Conservation (phyloP, 2,797 vertebrate species). For the Xiphorhynchus erythropygius region DNA sequence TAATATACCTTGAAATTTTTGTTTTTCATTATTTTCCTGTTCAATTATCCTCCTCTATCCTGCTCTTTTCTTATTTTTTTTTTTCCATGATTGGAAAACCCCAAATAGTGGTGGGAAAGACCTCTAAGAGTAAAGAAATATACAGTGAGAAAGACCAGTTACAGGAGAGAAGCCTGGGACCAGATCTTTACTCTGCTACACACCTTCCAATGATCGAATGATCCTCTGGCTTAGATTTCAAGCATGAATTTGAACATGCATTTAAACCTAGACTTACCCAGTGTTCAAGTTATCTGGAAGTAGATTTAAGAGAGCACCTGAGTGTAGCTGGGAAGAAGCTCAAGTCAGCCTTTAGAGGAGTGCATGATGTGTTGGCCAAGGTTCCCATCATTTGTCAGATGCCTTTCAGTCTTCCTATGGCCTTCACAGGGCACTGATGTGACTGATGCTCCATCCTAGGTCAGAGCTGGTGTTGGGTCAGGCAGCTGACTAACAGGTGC, state of each 20-base stretch:
- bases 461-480: neutral
- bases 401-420: neutral
- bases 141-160: neutral
- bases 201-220: neutral
- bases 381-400: neutral
- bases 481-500: neutral
- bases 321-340: neutral
- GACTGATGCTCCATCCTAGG: neutral
- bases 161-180: neutral
- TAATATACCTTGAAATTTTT: neutral
- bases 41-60: neutral
- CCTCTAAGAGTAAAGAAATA: neutral
- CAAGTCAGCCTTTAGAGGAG: neutral
- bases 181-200: neutral
- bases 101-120: neutral
- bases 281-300: neutral
- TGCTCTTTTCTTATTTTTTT: neutral
- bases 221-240: neutral
- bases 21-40: neutral
- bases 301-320: neutral
- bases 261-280: neutral
- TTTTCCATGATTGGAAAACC: neutral
- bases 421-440: neutral
- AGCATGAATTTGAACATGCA: neutral
- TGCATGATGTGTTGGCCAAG: neutral